Percentiles rank a stretch among this genome's conserved stretches.
These are phyloP conservation scores for Tipula vernalis DNA, from an alignment of 2,888 invertebrate species.

Conservation along the genomic window DNA sequence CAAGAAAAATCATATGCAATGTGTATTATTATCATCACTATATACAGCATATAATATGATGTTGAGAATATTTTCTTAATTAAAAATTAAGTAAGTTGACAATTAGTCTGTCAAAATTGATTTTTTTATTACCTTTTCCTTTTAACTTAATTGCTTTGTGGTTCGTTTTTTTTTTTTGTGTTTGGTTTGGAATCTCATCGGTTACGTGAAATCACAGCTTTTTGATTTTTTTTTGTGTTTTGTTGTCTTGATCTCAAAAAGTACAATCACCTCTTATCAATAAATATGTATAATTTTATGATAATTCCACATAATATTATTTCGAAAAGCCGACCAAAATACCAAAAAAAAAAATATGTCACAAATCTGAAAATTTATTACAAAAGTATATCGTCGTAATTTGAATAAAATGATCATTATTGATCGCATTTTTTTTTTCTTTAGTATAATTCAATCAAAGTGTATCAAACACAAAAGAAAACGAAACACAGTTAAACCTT, in stretches of 20 bases:
- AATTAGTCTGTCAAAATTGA: neutral
- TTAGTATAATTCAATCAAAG: neutral
- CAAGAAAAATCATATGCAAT: neutral
- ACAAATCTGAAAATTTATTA: neutral
- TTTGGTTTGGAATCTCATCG: neutral
- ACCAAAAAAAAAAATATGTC: neutral
- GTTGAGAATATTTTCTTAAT: neutral
- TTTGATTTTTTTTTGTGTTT: neutral
- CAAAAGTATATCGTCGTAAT: neutral
- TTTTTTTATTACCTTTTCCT: neutral
- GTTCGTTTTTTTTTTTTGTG: neutral
- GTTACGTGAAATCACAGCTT: neutral
- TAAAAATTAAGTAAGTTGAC: conserved; percentile 4
- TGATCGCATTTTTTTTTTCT: neutral
- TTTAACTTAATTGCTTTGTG: neutral
- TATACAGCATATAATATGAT: neutral
- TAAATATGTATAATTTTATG: neutral
- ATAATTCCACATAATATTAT: neutral
- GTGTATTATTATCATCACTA: neutral
- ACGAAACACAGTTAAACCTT: neutral
- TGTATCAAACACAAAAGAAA: neutral
- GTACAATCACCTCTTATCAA: conserved; percentile 4
- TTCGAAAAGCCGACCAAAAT: neutral
- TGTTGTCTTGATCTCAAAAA: neutral
- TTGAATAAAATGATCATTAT: neutral